These are phyloP conservation scores for Arctia plantaginis DNA, from an alignment of 2,888 invertebrate genomes.

Conservation along the genomic window DNA sequence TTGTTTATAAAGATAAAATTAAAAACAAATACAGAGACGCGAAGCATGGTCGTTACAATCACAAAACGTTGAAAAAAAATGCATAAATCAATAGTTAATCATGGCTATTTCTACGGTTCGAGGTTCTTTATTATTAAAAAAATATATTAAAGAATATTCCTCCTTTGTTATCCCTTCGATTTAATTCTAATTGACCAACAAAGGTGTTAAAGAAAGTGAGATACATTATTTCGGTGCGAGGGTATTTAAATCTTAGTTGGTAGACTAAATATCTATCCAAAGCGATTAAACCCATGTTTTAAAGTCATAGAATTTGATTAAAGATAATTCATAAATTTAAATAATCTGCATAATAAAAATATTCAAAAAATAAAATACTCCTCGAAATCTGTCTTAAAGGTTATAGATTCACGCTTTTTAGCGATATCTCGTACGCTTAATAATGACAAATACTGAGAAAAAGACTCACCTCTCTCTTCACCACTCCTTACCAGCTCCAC, in stretches of 20 bases:
- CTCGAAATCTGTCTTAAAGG: conserved; percentile 50
- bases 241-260: conserved; percentile 33
- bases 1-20: conserved; percentile 18
- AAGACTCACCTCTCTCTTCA: conserved; percentile 61
- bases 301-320: conserved; percentile 4
- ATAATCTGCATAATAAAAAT: conserved; percentile 15
- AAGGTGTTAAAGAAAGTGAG: conserved; percentile 7
- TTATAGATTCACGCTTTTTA: conserved; percentile 47
- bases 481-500: conserved; percentile 56
- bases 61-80: neutral
- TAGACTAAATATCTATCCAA: conserved; percentile 11
- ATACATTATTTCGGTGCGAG: conserved; percentile 16
- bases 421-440: conserved; percentile 14
- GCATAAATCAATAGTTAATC: neutral
- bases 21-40: conserved; percentile 30
- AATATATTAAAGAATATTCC: neutral
- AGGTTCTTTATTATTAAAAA: no score
- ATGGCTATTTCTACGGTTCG: no score
- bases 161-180: neutral
- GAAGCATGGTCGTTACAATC: conserved; percentile 1
- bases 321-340: neutral
- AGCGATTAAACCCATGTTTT: neutral
- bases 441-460: conserved; percentile 25
- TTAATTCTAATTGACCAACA: neutral
- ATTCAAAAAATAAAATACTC: conserved; percentile 30